These are phyloP conservation scores for Cynoglossus semilaevis DNA, from an alignment of 2,113 vertebrate species.

Conservation along the genomic window DNA sequence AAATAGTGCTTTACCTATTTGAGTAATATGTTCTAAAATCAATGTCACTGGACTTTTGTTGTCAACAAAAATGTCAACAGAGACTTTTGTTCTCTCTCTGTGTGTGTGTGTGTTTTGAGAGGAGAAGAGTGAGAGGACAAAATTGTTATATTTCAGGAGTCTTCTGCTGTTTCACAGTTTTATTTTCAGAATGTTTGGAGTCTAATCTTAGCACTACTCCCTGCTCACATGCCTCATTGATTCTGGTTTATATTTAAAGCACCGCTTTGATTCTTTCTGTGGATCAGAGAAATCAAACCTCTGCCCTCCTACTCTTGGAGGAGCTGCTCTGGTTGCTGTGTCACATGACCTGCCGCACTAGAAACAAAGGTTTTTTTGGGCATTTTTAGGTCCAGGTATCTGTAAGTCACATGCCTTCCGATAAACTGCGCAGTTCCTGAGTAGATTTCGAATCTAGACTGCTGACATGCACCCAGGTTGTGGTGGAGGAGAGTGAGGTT, in stretches of 20 bases:
- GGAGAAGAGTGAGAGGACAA: not conserved
- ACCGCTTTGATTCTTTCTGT: constrained; percentile 2
- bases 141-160: constrained; percentile 34
- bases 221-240: constrained; percentile 25
- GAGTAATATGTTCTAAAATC: too few species aligned
- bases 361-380: not conserved
- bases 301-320: not conserved
- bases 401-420: not conserved
- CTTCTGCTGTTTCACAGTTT: constrained; percentile 8
- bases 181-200: constrained; percentile 27
- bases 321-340: not conserved
- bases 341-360: not conserved
- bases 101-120: constrained; percentile 19
- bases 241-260: constrained; percentile 28
- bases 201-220: constrained; percentile 32
- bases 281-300: not conserved
- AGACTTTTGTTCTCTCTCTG: not conserved
- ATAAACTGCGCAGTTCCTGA: not conserved
- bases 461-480: constrained; percentile 6
- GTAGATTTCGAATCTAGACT: not conserved
- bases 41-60: too few species aligned
- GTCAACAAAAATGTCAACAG: too few species aligned
- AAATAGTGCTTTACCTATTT: too few species aligned
- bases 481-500: not conserved
- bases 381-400: not conserved